Evolutionary conservation across 2,888 invertebrate genomes (phyloP), one percentile per base, ranked within the genome.

Genomic region (Cephus rjabovi): DNA sequence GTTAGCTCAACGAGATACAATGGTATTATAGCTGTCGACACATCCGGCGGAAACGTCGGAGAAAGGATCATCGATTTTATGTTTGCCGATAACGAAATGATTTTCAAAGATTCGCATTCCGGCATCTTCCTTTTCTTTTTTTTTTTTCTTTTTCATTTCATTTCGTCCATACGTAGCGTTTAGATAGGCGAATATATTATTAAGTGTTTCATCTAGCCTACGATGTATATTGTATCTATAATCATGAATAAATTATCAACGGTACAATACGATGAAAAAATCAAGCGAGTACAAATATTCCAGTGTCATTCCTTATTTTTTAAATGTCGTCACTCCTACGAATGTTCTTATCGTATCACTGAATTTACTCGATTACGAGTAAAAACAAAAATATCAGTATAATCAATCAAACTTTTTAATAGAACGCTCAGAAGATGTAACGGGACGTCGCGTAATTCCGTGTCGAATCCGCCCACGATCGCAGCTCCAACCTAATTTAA

Each of bases 121-220:
- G 12, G 34, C 12, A 71, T 34, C 12, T 33, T 71, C 12, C 33
- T 33, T 12, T 33, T 30, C 70, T 30, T 31, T 70, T 34, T 35
- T 30, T 30, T 30, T 34, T 35, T 35, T 35, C 1, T 12, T 35
- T 35, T 35, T 35, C 35, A 12, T 35, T 71, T 33, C 71, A 23
- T 71, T 71, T 31, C 33, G 71, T 33, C 11, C 71, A 34, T 31
- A 71, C 33, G 34, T 34, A 34, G 71, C 33, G 34, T 83, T 81
- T 86, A 87, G 85, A 83, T 88, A 88, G 89, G 87, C 86, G 88
- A 88, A 87, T 85, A 86, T 88, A 88, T 84, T 86, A 84, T 84
- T 88, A 88, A 88, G 88, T 89, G 89, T 89, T 88, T 87, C 88
- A 87, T 88, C 87, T 89, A 89, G 89, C 86, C 87, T 88, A 88